These are phyloP conservation scores for Drosophila conformis DNA, from an alignment of 2,888 invertebrate genomes.

Conservation along the genomic window DNA sequence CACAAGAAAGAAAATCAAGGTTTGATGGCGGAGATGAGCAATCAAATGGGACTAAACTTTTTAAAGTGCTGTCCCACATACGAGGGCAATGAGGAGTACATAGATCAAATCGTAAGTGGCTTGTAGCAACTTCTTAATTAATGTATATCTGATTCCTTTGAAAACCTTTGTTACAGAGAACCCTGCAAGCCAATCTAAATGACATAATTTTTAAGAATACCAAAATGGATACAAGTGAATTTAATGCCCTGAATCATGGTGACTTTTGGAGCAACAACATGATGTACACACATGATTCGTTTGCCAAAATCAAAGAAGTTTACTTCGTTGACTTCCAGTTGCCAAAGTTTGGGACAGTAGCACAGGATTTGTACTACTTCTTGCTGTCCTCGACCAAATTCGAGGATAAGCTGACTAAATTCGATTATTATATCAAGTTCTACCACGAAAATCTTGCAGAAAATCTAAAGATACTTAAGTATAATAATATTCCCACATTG, in stretches of 20 bases:
- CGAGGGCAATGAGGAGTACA: slow-evolving; percentile 52
- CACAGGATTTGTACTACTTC: slow-evolving; percentile 79
- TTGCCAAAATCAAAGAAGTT: slow-evolving; percentile 66
- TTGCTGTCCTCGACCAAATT: slow-evolving; percentile 78
- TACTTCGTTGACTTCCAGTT: slow-evolving; percentile 81
- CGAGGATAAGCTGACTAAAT: slow-evolving; percentile 76
- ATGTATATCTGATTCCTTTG: not conserved
- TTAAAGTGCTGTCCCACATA: slow-evolving; percentile 45
- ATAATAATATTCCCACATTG: slow-evolving; percentile 75
- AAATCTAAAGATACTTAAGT: slow-evolving; percentile 73
- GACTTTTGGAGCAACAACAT: slow-evolving; percentile 80
- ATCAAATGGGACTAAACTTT: slow-evolving; percentile 24
- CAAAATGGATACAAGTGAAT: slow-evolving; percentile 53
- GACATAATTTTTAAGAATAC: slow-evolving; percentile 51
- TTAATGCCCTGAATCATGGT: slow-evolving; percentile 78
- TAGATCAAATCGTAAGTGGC: slow-evolving; percentile 64
- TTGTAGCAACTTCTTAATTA: not conserved
- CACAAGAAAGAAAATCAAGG: slow-evolving; percentile 39
- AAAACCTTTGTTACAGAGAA: slow-evolving; percentile 31
- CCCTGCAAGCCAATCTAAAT: slow-evolving; percentile 27
- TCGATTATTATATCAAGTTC: slow-evolving; percentile 79
- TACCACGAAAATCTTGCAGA: slow-evolving; percentile 78
- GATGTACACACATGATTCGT: slow-evolving; percentile 75
- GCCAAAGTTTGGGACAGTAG: slow-evolving; percentile 71
- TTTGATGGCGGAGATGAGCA: slow-evolving; percentile 34